These are phyloP conservation scores for Periophthalmodon schlosseri DNA, from an alignment of 2,113 vertebrate species.

Conservation along the genomic window DNA sequence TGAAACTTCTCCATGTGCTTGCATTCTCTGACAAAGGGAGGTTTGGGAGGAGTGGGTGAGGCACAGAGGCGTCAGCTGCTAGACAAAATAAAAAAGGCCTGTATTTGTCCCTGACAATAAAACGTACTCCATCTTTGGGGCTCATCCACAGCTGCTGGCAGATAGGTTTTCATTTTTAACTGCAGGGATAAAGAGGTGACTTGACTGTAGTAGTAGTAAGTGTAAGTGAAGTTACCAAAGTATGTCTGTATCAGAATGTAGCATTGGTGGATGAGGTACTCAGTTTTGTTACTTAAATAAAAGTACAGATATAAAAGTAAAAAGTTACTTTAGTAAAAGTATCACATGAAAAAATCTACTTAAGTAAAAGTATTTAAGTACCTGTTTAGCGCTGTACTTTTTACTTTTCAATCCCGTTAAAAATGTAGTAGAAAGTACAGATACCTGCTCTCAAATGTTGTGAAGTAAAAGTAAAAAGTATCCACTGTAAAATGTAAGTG, in stretches of 20 bases:
- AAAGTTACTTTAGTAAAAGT: no score
- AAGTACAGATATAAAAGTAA: no score
- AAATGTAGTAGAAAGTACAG: no score
- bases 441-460: no score
- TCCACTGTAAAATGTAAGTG: no score
- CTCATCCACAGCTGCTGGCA: constrained; percentile 67
- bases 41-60: constrained; percentile 62
- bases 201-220: constrained; percentile 56
- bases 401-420: no score
- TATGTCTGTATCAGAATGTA: neutral
- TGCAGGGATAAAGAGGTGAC: constrained; percentile 48
- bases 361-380: no score
- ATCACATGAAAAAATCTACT: no score
- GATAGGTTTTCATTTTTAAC: constrained; percentile 61
- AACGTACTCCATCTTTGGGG: constrained; percentile 63
- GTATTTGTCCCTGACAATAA: constrained; percentile 70
- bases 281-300: no score
- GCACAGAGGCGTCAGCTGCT: constrained; percentile 70
- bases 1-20: constrained; percentile 47
- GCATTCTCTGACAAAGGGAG: constrained; percentile 57
- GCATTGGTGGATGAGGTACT: neutral
- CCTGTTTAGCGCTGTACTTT: no score
- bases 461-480: no score
- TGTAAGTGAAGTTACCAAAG: neutral
- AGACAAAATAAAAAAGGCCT: constrained; percentile 72